Conservation (phyloP, 2,113 vertebrate species). For the Stegastes partitus region DNA sequence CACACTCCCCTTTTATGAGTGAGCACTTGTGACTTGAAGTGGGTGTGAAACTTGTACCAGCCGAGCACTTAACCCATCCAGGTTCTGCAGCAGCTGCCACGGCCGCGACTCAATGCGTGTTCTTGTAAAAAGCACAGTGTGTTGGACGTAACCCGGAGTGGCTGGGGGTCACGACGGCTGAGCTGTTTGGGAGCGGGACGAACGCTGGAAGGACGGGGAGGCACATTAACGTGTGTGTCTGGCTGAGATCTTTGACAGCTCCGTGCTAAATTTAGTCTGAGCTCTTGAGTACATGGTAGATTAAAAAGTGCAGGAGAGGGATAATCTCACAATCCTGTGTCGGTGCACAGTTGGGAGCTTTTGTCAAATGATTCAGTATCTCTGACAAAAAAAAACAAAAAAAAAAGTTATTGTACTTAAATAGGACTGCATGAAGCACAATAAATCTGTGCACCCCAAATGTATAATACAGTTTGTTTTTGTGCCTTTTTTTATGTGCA, state of each 20-base stretch:
- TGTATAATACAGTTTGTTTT: no score
- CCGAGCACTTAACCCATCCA: conserved; percentile 4
- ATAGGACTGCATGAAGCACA: background rate
- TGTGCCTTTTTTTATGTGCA: no score
- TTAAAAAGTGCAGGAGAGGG: conserved; percentile 62
- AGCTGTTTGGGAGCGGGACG: conserved; percentile 10
- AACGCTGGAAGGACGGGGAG: background rate
- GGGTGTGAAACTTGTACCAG: conserved; percentile 13
- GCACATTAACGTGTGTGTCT: conserved; percentile 43
- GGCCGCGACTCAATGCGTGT: background rate
- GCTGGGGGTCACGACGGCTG: background rate
- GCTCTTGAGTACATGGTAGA: conserved; percentile 54
- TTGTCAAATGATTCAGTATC: conserved; percentile 33
- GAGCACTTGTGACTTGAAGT: conserved; percentile 39
- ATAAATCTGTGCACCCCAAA: background rate
- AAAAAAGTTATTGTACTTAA: conserved; percentile 16
- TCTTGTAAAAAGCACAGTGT: conserved; percentile 8
- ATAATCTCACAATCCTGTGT: conserved; percentile 66
- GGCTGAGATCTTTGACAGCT: conserved; percentile 64
- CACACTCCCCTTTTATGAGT: conserved; percentile 11
- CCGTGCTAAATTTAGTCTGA: conserved; percentile 64
- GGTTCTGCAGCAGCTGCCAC: background rate
- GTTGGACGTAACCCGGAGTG: background rate
- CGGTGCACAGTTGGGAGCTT: conserved; percentile 22
- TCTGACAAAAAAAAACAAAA: background rate